Conservation (phyloP, 2,113 vertebrate genomes). For the Elaphurus davidianus region DNA sequence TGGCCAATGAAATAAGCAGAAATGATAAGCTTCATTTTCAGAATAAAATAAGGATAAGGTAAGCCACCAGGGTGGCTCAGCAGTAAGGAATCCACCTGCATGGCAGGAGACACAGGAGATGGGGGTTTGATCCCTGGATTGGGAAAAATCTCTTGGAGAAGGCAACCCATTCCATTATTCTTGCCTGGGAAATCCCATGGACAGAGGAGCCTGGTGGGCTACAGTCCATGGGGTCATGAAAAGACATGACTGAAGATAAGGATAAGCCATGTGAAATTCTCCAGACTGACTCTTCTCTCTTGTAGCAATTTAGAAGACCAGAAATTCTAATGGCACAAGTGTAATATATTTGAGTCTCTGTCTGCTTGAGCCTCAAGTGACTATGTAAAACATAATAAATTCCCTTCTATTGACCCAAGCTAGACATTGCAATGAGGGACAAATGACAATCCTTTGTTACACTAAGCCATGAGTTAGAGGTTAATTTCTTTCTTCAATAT, state of each 20-base stretch:
- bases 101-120: neutral
- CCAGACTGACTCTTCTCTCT: neutral
- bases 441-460: neutral
- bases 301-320: neutral
- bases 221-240: neutral
- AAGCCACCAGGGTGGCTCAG: neutral
- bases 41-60: neutral
- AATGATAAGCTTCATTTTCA: neutral
- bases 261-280: neutral
- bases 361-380: neutral
- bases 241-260: neutral
- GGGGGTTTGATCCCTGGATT: neutral
- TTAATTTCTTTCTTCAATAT: neutral
- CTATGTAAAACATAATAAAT: neutral
- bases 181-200: neutral
- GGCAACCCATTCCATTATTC: neutral
- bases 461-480: neutral
- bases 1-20: neutral
- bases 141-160: neutral
- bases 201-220: neutral
- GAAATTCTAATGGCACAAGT: neutral
- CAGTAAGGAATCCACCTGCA: neutral
- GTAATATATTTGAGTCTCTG: neutral
- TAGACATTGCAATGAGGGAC: neutral
- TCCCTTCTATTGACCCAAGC: neutral